Evolutionary conservation across 2,888 invertebrate genomes (phyloP).

Genomic region (Teleiodes luculella): DNA sequence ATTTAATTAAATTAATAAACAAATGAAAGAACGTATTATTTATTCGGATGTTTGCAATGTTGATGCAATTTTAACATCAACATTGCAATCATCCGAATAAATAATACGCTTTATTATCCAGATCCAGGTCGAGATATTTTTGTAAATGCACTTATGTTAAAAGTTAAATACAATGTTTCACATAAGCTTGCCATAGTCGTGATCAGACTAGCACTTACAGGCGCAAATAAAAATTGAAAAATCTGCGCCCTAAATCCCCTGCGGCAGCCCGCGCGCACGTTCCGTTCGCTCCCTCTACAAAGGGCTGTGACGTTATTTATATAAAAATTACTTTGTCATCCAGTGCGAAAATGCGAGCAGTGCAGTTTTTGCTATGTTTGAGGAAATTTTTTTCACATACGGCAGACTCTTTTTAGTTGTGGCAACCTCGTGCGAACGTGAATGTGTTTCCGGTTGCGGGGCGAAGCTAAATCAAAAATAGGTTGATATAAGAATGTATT

Average conservation of each 20-base stretch:
- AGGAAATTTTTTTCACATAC: not conserved
- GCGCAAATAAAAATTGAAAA: conserved; percentile 75
- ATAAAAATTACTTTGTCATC: conserved; percentile 14
- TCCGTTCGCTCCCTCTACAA: conserved; percentile 48
- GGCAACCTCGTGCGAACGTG: not conserved
- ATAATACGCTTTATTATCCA: too few species aligned
- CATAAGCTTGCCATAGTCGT: conserved; percentile 10
- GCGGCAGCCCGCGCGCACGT: conserved; percentile 58
- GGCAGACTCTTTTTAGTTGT: not conserved
- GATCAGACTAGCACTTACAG: conserved; percentile 62
- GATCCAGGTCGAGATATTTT: too few species aligned
- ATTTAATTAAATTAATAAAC: too few species aligned
- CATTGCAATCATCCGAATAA: too few species aligned
- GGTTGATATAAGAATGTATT: too few species aligned
- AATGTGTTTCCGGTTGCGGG: not conserved
- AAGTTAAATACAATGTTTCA: not conserved
- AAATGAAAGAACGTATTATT: too few species aligned
- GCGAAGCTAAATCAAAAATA: too few species aligned
- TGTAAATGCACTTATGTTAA: too few species aligned
- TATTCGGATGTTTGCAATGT: too few species aligned
- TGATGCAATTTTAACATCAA: too few species aligned
- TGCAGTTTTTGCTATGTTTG: not conserved
- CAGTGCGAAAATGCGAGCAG: conserved; percentile 1
- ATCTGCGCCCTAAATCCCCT: conserved; percentile 65
- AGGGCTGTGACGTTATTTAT: conserved; percentile 30